These are phyloP conservation scores for Forbesichthys agassizii DNA, from an alignment of 2,113 vertebrate genomes.

Conservation along the genomic window DNA sequence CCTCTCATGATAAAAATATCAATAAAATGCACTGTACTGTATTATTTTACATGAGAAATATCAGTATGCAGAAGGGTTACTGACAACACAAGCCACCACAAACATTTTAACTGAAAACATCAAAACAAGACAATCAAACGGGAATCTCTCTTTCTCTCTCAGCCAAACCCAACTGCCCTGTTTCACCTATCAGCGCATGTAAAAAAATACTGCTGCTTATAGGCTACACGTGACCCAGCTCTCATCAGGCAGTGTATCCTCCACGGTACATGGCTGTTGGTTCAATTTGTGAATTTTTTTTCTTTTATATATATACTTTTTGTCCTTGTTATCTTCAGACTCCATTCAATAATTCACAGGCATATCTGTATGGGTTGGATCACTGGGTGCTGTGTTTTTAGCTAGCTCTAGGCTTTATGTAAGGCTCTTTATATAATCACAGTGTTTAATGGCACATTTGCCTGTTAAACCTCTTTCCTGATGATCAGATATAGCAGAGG, in stretches of 20 bases:
- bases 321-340: slow-evolving; percentile 22
- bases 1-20: slow-evolving; percentile 17
- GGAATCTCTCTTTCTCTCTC: slow-evolving; percentile 22
- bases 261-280: slow-evolving; percentile 47
- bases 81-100: background rate
- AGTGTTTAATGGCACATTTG: slow-evolving; percentile 53
- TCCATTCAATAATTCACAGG: slow-evolving; percentile 64
- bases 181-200: slow-evolving; percentile 47
- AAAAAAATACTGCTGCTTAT: slow-evolving; percentile 44
- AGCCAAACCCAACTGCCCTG: slow-evolving; percentile 22
- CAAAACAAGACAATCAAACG: slow-evolving; percentile 46
- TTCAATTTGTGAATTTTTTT: slow-evolving; percentile 52
- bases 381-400: slow-evolving; percentile 64
- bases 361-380: slow-evolving; percentile 45
- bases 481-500: slow-evolving; percentile 23
- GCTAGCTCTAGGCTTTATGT: slow-evolving; percentile 58
- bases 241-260: slow-evolving; percentile 49
- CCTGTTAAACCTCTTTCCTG: slow-evolving; percentile 24
- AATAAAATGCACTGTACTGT: slow-evolving; percentile 9
- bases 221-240: no score
- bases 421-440: slow-evolving; percentile 70
- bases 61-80: background rate
- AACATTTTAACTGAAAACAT: slow-evolving; percentile 1
- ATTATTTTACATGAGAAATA: background rate
- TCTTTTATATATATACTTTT: background rate